Evolutionary conservation across 2,888 invertebrate genomes (phyloP), one percentile per base, ranked within the genome.

Genomic region (Drosophila hawaiiensis): DNA sequence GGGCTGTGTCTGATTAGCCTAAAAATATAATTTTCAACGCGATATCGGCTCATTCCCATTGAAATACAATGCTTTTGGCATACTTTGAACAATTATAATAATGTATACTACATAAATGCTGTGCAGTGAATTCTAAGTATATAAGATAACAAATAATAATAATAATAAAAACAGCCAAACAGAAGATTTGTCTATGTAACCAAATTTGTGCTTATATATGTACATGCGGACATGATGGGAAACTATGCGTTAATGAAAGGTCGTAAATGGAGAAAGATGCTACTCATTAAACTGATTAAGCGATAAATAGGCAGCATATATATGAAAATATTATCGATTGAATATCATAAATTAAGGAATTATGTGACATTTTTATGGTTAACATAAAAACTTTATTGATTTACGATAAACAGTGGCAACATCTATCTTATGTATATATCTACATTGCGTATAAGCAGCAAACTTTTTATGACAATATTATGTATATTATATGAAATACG

Each of bases 321-420:
- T 29, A 43, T 31, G 64, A 73, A 62, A 55, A 67, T 73, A 83
- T 75, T 68, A 77, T 65, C 60, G 68, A 63, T 63, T 58, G 65
- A 56, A 65, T 37, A 63, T 59, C 60, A 78, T 78, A 80, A 78
- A 80, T 68, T 80, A 74, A 69, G 73, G 56, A 56, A 75, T 72
- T 72, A 80, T 71, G 78, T 77, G 89, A 83, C 83, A 77, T 31
- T 88, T 83, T 88, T 73, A 88, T 84, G 71, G 50, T 47, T 58
- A 50, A 10, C 67, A 73, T 78, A 66, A 82, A 82, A 82, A 87
- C 76, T 79, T 84, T 87, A 69, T 69, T 71, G 68, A 79, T 74
- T 72, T 69, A 55, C 66, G 58, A 59, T 63, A 41, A 59, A 49
- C 29, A 54, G 37, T 25, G 28, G 2, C 31, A 41, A 25, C 22